Evolutionary conservation across 2,888 invertebrate species (phyloP).

Genomic region (Drosophila falleni): DNA sequence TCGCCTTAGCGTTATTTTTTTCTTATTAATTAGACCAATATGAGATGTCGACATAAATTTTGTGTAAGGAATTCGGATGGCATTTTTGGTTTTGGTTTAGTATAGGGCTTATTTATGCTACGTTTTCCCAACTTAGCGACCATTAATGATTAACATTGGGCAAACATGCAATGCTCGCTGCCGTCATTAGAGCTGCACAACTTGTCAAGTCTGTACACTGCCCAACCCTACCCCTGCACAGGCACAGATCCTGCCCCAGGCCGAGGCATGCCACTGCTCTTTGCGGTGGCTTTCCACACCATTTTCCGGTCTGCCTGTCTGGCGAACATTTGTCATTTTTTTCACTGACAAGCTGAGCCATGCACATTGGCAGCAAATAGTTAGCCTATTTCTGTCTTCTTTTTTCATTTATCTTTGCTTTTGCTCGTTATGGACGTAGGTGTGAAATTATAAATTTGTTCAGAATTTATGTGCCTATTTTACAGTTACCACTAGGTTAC

Average conservation of each 20-base stretch:
- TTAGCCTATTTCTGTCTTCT: conserved; percentile 48
- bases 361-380: conserved; percentile 78
- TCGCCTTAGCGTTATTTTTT: conserved; percentile 37
- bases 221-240: not conserved
- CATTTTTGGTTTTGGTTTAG: conserved; percentile 28
- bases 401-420: conserved; percentile 7
- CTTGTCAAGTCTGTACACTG: conserved; percentile 20
- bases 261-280: not conserved
- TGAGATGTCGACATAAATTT: conserved; percentile 67
- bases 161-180: conserved; percentile 73
- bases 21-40: conserved; percentile 59
- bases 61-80: conserved; percentile 31
- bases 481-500: conserved; percentile 45
- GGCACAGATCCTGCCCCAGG: not conserved
- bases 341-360: conserved; percentile 68
- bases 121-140: conserved; percentile 22
- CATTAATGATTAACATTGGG: conserved; percentile 76
- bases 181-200: conserved; percentile 66
- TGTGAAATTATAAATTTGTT: conserved; percentile 78
- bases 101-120: conserved; percentile 27
- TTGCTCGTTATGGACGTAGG: conserved; percentile 67
- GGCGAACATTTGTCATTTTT: conserved; percentile 72
- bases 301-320: conserved; percentile 72
- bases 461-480: conserved; percentile 70
- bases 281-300: conserved; percentile 39